Evolutionary conservation across 2,888 invertebrate species (phyloP), one percentile per base, ranked within the genome.

Genomic region (Lymantria dispar): DNA sequence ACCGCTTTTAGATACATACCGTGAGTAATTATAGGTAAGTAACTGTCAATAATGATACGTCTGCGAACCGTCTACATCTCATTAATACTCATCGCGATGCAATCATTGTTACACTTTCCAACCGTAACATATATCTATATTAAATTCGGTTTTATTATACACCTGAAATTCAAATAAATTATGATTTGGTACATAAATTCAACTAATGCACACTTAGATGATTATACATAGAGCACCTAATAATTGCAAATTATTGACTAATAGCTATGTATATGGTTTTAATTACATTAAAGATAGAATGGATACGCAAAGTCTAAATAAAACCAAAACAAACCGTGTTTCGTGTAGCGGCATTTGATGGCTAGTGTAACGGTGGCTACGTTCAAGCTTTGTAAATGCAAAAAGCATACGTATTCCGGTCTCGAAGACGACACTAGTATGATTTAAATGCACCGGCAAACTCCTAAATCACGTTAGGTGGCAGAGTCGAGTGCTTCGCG

Each of bases 381-480:
- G 75, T 72, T 67, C 65, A 68, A 72, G 68, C 74, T 76, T 70
- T 70, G 72, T 72, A 72, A 74, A 78, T 75, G 76, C 78, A 78
- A 80, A 80, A 80, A 79, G 80, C 81, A 79, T 72, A 78, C 77
- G 73, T 80, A 72, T 74, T 71, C 75, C 76, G 79, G 74, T 78
- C 76, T 77, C 72, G 68, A 72, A 79, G 79, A 73, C 77, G 80
- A 83, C 80, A 76, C 75, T 61, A 73, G 78, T 84, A 87, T 87
- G 88, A 87, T 87, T 87, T 87, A 87, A 84, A 81, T 72, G 74
- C 72, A 69, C 72, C 68, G 70, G 74, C 76, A 76, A 78, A 76
- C 80, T 80, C 80, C 78, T 87, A 88, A 89, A 89, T 87, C 88
- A 87, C 80, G 78, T 72, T 81, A 82, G 80, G 83, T 81, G 81